Base-by-base conservation (phyloP, 2,888 invertebrate species). In the Lacanobia oleracea region DNA sequence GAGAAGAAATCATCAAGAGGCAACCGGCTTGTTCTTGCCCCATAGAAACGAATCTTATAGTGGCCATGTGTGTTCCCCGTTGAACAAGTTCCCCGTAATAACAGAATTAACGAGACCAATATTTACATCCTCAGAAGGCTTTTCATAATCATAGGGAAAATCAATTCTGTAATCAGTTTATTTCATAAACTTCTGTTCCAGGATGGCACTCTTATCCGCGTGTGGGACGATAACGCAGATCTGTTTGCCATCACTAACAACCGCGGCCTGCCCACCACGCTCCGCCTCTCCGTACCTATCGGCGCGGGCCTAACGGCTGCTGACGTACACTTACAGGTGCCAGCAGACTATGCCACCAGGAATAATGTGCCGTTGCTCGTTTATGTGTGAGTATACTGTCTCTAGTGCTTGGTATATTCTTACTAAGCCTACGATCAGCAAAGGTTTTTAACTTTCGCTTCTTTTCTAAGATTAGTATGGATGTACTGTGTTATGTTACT, bases 351-450 rank as follows among this genome's bases (percentile, higher is more conserved):
- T 79, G 97, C 97, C 89, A 94, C 96, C 60, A 96, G 97, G 40
- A 97, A 97, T 2, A 97, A 98, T 89, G 98, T 98, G 88, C 98
- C 98, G 0, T 96, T 98, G 95, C 93, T 98, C 53, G 97, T 98
- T 75, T 97, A 98, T 91, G 98, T 98, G 97, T 98, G 95, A 97
- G 98, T 59, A 40, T 40, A 21, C n/a, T 98, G 95, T 37, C 7
- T 68, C 4, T 45, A 3, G 21, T 21, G 27, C 33, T 33, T 16
- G 9, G 5, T 8, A 27, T 6, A 2, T 23, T 37, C 16, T 7
- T 1, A 27, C 27, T 27, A 27, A 27, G 3, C 1, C 27, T 27
- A 27, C 3, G 27, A 27, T n/a, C n/a, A n/a, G n/a, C n/a, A n/a
- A n/a, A n/a, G n/a, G n/a, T n/a, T n/a, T n/a, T n/a, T n/a, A n/a